A percentile compares a stretch with the other conserved stretches of the same genome.
These are phyloP conservation scores for Frankliniella intonsa DNA, from an alignment of 2,888 invertebrate genomes.

Conservation along the genomic window DNA sequence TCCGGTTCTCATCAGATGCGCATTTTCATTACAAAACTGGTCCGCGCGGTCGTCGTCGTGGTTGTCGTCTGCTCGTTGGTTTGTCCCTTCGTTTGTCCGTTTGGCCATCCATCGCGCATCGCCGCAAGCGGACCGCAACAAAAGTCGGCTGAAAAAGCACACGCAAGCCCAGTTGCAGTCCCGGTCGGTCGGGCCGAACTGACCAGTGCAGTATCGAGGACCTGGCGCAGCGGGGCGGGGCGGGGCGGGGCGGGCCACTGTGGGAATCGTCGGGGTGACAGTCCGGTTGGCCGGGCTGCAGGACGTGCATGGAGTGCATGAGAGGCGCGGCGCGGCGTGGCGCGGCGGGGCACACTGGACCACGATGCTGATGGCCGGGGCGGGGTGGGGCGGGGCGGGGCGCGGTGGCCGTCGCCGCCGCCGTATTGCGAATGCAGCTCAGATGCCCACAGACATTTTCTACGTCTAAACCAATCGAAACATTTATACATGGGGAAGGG, in stretches of 20 bases:
- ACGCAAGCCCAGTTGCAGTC: no score
- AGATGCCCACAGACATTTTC: conserved; percentile 4
- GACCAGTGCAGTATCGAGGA: neutral
- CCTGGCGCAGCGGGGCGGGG: neutral
- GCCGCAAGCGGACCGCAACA: no score
- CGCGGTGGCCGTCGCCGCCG: no score
- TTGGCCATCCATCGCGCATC: no score
- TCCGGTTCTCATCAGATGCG: neutral
- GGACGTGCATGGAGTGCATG: conserved; percentile 13
- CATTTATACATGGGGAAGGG: neutral
- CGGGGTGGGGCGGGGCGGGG: neutral
- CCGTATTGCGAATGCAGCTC: conserved; percentile 9
- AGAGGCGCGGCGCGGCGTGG: neutral
- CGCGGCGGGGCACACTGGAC: no score
- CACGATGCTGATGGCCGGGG: neutral
- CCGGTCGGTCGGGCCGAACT: neutral
- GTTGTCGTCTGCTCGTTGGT: no score
- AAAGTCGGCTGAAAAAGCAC: no score
- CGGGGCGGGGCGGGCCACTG: neutral
- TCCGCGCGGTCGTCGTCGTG: neutral
- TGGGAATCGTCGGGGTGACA: conserved; percentile 23
- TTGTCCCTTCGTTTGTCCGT: no score
- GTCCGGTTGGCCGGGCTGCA: neutral
- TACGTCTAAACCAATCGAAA: conserved; percentile 5
- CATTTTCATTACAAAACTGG: neutral